These are phyloP conservation scores for Erithacus rubecula DNA, from an alignment of 2,797 vertebrate genomes.

Conservation along the genomic window DNA sequence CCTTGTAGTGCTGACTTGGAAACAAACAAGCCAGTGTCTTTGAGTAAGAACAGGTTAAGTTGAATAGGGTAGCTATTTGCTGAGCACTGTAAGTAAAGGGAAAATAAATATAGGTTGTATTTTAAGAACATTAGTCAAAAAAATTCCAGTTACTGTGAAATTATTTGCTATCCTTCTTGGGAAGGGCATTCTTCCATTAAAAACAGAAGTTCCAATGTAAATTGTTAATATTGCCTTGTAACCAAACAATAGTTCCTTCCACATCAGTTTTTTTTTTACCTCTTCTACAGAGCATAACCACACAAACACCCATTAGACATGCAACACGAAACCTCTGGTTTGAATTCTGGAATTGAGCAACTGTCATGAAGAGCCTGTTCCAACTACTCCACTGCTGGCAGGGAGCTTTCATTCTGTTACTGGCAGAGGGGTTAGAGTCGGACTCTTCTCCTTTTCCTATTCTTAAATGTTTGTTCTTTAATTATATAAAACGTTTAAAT, in stretches of 20 bases:
- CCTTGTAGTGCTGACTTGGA: neutral
- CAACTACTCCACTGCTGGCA: neutral
- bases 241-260: neutral
- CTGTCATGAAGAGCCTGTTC: neutral
- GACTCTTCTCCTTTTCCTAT: neutral
- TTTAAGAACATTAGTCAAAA: neutral
- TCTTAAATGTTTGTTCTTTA: neutral
- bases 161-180: neutral
- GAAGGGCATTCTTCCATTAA: neutral
- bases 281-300: neutral
- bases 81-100: neutral
- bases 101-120: neutral
- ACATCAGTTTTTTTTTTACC: neutral
- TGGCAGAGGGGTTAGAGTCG: neutral
- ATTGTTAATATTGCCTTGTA: neutral
- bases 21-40: neutral
- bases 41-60: neutral
- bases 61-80: neutral
- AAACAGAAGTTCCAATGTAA: neutral
- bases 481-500: neutral
- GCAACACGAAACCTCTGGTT: neutral
- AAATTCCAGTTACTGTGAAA: neutral
- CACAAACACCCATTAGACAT: neutral
- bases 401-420: neutral
- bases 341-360: neutral